Conservation (phyloP, 2,888 invertebrate species). For the Campopleginae sp. region DNA sequence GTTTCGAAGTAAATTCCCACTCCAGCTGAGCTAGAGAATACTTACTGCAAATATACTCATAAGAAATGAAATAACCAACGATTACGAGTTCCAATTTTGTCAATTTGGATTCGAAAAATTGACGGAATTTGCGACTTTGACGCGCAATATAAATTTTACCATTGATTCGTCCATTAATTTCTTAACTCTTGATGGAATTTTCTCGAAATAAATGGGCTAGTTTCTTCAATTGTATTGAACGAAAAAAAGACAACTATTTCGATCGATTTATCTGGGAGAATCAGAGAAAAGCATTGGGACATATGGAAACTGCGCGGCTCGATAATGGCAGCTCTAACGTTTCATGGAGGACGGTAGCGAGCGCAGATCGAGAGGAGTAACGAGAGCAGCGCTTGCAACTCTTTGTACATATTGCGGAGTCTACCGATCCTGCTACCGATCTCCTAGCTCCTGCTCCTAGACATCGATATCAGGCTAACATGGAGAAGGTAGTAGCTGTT, state of each 20-base stretch:
- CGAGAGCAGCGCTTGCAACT: constrained; percentile 14
- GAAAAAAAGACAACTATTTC: not conserved
- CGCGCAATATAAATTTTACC: not conserved
- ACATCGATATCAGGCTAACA: constrained; percentile 77
- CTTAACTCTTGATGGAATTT: not conserved
- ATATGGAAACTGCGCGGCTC: not conserved
- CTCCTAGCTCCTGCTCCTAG: constrained; percentile 78
- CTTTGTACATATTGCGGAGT: constrained; percentile 21
- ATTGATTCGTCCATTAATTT: not conserved
- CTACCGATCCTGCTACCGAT: constrained; percentile 72
- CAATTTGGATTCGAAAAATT: not conserved
- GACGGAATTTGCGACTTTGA: not conserved
- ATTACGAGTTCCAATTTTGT: not conserved
- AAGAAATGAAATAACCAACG: not conserved
- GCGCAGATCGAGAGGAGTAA: constrained; percentile 30
- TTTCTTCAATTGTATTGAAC: not conserved
- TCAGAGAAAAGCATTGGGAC: not conserved
- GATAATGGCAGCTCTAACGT: not conserved
- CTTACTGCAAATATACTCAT: not conserved
- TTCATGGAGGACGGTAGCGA: not conserved
- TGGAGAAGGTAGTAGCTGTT: constrained; percentile 73
- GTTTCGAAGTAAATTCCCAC: not conserved
- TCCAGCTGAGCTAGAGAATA: not conserved
- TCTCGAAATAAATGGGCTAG: not conserved
- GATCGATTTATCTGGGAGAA: not conserved